phyloP scores from a whole-genome alignment of 1,140 invertebrate species.

The Lysiphlebus fabarum region DNA sequence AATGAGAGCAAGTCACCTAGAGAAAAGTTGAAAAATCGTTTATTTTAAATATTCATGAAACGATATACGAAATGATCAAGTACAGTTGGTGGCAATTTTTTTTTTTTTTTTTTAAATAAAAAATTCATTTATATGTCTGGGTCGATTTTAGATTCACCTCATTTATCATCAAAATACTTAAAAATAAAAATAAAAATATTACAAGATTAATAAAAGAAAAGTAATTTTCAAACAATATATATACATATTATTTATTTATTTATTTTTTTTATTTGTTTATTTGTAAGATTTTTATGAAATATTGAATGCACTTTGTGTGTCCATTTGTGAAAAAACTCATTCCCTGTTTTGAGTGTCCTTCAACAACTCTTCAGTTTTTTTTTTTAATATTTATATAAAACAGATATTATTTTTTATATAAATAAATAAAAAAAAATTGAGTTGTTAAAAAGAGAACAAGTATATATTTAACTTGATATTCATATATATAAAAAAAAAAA shows the following conservation, averaged over 20 bases:
- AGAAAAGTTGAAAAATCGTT: not conserved
- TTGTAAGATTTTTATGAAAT: too few species aligned
- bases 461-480: too few species aligned
- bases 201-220: not conserved
- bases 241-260: too few species aligned
- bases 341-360: too few species aligned
- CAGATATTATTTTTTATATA: too few species aligned
- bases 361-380: too few species aligned
- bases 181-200: not conserved
- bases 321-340: too few species aligned
- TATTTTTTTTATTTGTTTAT: too few species aligned
- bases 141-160: conserved; percentile 4
- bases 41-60: not conserved
- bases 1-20: not conserved
- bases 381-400: too few species aligned
- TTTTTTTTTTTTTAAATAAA: conserved; percentile 4
- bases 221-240: not conserved
- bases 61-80: not conserved
- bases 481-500: not conserved
- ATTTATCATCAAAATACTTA: not conserved
- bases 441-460: too few species aligned
- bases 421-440: too few species aligned
- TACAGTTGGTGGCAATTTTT: conserved; percentile 3
- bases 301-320: too few species aligned
- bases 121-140: conserved; percentile 10